phyloP scores from a whole-genome alignment of 1,140 invertebrate genomes.

The Drosophila lini region DNA sequence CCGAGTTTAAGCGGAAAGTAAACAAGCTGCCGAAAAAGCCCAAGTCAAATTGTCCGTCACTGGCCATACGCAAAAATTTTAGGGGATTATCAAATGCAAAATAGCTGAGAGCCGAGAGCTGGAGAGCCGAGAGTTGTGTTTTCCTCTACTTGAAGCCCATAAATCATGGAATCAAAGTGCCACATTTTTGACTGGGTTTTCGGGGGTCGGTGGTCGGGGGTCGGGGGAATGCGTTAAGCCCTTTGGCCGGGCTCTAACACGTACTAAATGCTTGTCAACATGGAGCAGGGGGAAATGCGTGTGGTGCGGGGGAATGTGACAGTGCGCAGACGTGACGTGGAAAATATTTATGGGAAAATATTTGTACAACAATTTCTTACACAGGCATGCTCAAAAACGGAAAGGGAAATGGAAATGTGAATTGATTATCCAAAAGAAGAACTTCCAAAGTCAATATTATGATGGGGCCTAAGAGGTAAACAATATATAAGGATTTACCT shows the following conservation, averaged over 20 bases:
- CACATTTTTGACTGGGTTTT: conserved; percentile 58
- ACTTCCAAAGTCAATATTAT: conserved; percentile 10
- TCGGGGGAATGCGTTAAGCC: conserved; percentile 38
- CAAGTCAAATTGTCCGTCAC: conserved; percentile 67
- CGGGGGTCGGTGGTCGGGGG: not conserved
- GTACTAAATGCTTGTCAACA: conserved; percentile 63
- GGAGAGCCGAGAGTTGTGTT: conserved; percentile 8
- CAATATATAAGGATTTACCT: not conserved
- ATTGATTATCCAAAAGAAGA: conserved; percentile 25
- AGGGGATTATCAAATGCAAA: conserved; percentile 75
- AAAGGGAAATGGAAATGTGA: conserved; percentile 24
- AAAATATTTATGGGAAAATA: conserved; percentile 47
- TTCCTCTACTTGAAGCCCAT: conserved; percentile 46
- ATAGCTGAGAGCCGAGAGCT: conserved; percentile 27
- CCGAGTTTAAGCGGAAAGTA: conserved; percentile 19
- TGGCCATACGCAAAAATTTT: conserved; percentile 69
- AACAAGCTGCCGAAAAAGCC: conserved; percentile 32
- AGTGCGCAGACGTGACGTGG: conserved; percentile 41
- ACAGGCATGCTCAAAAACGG: not conserved
- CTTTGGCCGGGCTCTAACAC: conserved; percentile 57
- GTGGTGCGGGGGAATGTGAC: conserved; percentile 4
- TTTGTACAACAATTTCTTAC: conserved; percentile 31
- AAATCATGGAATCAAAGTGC: conserved; percentile 78
- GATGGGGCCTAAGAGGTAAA: not conserved
- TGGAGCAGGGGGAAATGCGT: not conserved